Conservation (phyloP, 1,140 invertebrate genomes). For the Caerostris extrusa region DNA sequence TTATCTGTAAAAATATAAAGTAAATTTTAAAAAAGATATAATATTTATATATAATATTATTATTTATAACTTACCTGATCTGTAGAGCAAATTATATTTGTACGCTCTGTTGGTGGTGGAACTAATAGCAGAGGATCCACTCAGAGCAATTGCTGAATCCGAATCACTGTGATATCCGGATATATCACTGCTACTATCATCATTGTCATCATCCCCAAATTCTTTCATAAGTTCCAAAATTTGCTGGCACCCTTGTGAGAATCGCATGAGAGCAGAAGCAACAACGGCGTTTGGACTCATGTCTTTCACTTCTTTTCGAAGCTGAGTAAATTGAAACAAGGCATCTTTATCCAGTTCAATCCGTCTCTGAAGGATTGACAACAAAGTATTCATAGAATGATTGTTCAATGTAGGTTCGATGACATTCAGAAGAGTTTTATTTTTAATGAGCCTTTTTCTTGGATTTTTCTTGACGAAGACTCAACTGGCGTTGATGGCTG, state of each 20-base stretch:
- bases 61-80: conserved; percentile 82
- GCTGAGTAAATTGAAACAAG: conserved; percentile 84
- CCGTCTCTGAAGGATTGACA: conserved; percentile 85
- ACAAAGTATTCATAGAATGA: conserved; percentile 82
- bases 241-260: conserved; percentile 77
- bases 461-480: conserved; percentile 87
- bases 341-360: conserved; percentile 87
- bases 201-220: conserved; percentile 74
- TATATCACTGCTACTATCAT: conserved; percentile 77
- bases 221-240: conserved; percentile 77
- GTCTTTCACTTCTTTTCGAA: conserved; percentile 88
- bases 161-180: conserved; percentile 78
- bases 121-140: conserved; percentile 77
- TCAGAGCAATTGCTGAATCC: conserved; percentile 72
- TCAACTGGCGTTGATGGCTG: conserved; percentile 93
- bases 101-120: conserved; percentile 62
- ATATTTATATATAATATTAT: too few species aligned
- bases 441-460: conserved; percentile 93
- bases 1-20: too few species aligned
- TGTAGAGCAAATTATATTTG: conserved; percentile 83
- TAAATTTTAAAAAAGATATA: too few species aligned
- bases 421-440: conserved; percentile 92
- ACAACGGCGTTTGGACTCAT: conserved; percentile 77
- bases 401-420: conserved; percentile 86
- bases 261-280: conserved; percentile 76